These are phyloP conservation scores for Apotomis capreana DNA, from an alignment of 2,888 invertebrate species.

Conservation along the genomic window DNA sequence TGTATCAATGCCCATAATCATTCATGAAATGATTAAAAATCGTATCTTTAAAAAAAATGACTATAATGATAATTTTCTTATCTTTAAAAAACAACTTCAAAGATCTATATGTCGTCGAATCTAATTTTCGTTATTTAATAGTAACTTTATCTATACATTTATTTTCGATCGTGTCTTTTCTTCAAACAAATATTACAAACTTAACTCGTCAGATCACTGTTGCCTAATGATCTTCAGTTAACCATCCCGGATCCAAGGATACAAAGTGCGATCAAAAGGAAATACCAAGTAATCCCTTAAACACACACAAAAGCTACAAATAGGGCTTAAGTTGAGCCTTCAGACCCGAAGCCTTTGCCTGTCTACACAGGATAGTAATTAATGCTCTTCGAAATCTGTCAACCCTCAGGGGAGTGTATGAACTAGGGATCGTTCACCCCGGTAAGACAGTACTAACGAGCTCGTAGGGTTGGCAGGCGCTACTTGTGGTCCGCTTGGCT, in stretches of 20 bases:
- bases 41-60: too few relatives aligned
- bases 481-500: background rate
- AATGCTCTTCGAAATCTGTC: constrained; percentile 18
- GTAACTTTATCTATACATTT: too few relatives aligned
- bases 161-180: background rate
- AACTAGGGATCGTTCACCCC: background rate
- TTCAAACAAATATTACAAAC: background rate
- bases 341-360: constrained; percentile 8
- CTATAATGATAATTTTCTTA: too few relatives aligned
- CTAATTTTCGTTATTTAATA: too few relatives aligned
- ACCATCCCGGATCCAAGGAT: background rate
- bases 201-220: background rate
- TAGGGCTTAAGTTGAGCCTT: constrained; percentile 8
- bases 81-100: too few relatives aligned
- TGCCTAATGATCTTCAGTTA: background rate
- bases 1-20: too few relatives aligned
- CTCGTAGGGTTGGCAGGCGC: constrained; percentile 1
- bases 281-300: background rate
- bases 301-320: constrained; percentile 10
- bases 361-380: constrained; percentile 18
- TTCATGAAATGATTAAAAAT: too few relatives aligned
- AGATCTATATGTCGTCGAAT: too few relatives aligned
- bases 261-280: constrained; percentile 4
- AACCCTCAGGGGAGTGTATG: constrained; percentile 18
- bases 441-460: background rate